These are phyloP conservation scores for Epirrhoe alternata DNA, from an alignment of 2,888 invertebrate genomes.

Conservation along the genomic window DNA sequence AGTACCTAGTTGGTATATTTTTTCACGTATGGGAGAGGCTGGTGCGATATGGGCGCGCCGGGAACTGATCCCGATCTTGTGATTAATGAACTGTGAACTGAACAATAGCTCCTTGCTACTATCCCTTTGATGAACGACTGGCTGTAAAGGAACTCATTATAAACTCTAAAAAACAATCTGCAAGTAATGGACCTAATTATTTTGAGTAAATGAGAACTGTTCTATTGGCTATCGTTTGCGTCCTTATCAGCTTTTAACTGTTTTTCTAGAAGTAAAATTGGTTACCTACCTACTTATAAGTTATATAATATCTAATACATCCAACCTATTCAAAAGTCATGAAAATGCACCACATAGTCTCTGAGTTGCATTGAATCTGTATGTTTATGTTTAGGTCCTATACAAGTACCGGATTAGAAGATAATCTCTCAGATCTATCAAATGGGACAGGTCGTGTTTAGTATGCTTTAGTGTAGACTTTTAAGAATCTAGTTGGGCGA, in stretches of 20 bases:
- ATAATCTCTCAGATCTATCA: slow-evolving; percentile 16
- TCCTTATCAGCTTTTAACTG: background rate
- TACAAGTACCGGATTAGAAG: slow-evolving; percentile 3
- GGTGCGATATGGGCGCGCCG: slow-evolving; percentile 59
- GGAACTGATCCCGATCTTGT: slow-evolving; percentile 65
- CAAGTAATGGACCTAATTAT: slow-evolving; percentile 14
- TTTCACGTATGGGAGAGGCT: slow-evolving; percentile 40
- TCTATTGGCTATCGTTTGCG: background rate
- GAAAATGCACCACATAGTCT: background rate
- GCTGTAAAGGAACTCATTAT: slow-evolving; percentile 41
- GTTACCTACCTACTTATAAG: no score
- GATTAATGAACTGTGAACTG: slow-evolving; percentile 80
- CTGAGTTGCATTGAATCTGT: background rate
- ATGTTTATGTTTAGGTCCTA: background rate
- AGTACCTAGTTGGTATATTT: slow-evolving; percentile 11
- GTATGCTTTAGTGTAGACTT: background rate
- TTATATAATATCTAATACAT: no score
- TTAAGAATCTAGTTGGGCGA: background rate
- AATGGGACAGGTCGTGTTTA: slow-evolving; percentile 4
- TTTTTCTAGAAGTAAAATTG: no score
- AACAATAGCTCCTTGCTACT: slow-evolving; percentile 68
- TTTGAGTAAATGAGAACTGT: slow-evolving; percentile 1
- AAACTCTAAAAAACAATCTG: slow-evolving; percentile 27
- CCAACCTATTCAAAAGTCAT: no score
- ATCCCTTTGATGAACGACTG: slow-evolving; percentile 53